Evolutionary conservation across 2,888 invertebrate genomes (phyloP).

Genomic region (Cerastoderma edule): DNA sequence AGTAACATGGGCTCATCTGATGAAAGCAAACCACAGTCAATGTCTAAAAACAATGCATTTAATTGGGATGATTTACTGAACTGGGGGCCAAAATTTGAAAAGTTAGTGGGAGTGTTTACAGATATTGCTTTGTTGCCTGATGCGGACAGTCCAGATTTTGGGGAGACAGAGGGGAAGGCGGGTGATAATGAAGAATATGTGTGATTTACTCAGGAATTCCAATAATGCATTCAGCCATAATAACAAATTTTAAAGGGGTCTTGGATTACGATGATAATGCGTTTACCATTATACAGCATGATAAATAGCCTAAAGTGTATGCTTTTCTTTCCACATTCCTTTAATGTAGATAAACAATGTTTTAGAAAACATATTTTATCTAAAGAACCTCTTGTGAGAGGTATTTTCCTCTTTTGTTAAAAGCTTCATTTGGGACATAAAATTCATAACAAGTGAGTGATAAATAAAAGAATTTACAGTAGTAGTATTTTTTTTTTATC

Average conservation of each 20-base stretch:
- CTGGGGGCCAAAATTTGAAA: slow-evolving; percentile 98
- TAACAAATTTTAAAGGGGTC: slow-evolving; percentile 32
- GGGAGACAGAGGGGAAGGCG: slow-evolving; percentile 57
- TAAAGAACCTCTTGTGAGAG: neutral
- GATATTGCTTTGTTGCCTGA: slow-evolving; percentile 98
- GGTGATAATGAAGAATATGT: slow-evolving; percentile 76
- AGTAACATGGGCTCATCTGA: slow-evolving; percentile 95
- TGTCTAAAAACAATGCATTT: slow-evolving; percentile 87
- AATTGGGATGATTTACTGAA: slow-evolving; percentile 97
- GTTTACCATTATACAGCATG: no score
- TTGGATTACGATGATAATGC: no score
- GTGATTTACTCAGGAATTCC: slow-evolving; percentile 65
- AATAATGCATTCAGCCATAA: slow-evolving; percentile 46
- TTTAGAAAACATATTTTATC: no score
- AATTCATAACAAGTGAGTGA: no score
- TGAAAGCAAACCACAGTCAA: slow-evolving; percentile 86
- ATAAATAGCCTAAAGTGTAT: no score
- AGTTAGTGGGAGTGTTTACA: slow-evolving; percentile 96
- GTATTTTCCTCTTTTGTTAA: neutral
- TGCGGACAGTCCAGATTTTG: slow-evolving; percentile 69
- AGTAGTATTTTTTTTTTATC: no score
- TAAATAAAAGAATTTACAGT: no score
- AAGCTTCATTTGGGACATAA: no score
- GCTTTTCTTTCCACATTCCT: no score
- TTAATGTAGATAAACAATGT: no score